A percentile compares a stretch with the other conserved stretches of the same genome.
These are phyloP conservation scores for Meloidogyne floridensis DNA, from an alignment of 1,140 invertebrate genomes.

Conservation along the genomic window DNA sequence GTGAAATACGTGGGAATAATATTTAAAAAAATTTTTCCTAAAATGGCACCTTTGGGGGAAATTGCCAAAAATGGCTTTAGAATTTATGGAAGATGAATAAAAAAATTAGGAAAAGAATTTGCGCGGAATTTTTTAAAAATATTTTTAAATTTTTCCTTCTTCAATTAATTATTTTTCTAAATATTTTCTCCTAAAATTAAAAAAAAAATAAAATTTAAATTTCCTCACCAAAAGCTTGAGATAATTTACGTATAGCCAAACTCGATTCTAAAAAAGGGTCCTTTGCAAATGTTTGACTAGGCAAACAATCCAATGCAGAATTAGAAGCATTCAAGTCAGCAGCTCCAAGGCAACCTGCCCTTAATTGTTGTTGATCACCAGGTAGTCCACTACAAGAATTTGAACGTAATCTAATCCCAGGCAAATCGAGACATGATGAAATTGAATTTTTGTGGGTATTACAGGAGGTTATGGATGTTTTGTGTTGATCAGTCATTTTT, in stretches of 20 bases:
- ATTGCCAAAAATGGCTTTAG: too few species aligned
- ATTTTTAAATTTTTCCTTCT: too few species aligned
- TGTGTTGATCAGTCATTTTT: not conserved
- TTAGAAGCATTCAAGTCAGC: conserved; percentile 22
- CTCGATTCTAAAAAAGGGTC: conserved; percentile 38
- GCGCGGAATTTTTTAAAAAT: too few species aligned
- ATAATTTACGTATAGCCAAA: conserved; percentile 35
- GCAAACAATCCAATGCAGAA: conserved; percentile 6
- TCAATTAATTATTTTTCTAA: too few species aligned
- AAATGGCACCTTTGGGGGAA: too few species aligned
- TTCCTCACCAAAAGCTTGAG: conserved; percentile 38
- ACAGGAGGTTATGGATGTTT: conserved; percentile 11
- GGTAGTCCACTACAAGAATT: conserved; percentile 26
- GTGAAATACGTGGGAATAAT: too few species aligned
- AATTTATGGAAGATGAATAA: too few species aligned
- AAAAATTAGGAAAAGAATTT: too few species aligned
- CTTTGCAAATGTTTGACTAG: conserved; percentile 13
- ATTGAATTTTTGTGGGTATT: not conserved
- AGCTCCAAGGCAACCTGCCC: not conserved
- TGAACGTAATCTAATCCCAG: not conserved
- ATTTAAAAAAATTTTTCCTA: too few species aligned
- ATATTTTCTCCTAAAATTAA: too few species aligned
- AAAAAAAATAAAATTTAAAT: not conserved
- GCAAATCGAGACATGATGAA: not conserved
- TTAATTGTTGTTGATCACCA: not conserved